Conservation (phyloP, 2,888 invertebrate genomes). For the Coecobrya sp. region DNA sequence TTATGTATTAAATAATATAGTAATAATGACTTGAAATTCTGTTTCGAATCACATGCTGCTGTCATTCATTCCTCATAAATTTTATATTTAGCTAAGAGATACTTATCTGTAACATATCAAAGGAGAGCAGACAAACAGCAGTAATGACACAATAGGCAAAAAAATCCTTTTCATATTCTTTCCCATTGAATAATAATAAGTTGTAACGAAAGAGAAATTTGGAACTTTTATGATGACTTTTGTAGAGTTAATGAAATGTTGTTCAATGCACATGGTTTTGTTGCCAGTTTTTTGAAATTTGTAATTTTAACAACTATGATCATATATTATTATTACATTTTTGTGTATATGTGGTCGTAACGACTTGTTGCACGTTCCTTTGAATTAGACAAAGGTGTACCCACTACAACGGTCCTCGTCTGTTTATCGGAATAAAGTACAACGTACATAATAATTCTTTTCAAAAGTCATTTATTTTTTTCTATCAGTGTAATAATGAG, state of each 20-base stretch:
- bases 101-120: not conserved
- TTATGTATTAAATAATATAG: conserved; percentile 43
- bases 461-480: conserved; percentile 3
- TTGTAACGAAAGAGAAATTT: conserved; percentile 63
- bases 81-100: conserved; percentile 25
- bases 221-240: conserved; percentile 51
- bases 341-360: conserved; percentile 18
- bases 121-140: conserved; percentile 23
- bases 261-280: not conserved
- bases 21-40: conserved; percentile 24
- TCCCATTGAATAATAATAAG: conserved; percentile 45
- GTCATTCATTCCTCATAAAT: conserved; percentile 31
- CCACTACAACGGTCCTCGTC: not conserved
- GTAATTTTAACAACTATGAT: conserved; percentile 5
- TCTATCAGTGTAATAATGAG: not conserved
- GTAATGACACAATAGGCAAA: conserved; percentile 27
- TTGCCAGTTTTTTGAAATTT: conserved; percentile 52
- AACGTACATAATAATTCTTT: not conserved
- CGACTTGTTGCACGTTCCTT: conserved; percentile 63
- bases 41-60: conserved; percentile 48
- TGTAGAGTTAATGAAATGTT: conserved; percentile 49
- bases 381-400: not conserved
- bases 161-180: conserved; percentile 34
- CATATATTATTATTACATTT: conserved; percentile 3
- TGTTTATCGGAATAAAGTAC: not conserved